Evolutionary conservation across 1,140 invertebrate genomes (phyloP), one percentile per base, ranked within the genome.

Genomic region (Atopsyche davidsoni): DNA sequence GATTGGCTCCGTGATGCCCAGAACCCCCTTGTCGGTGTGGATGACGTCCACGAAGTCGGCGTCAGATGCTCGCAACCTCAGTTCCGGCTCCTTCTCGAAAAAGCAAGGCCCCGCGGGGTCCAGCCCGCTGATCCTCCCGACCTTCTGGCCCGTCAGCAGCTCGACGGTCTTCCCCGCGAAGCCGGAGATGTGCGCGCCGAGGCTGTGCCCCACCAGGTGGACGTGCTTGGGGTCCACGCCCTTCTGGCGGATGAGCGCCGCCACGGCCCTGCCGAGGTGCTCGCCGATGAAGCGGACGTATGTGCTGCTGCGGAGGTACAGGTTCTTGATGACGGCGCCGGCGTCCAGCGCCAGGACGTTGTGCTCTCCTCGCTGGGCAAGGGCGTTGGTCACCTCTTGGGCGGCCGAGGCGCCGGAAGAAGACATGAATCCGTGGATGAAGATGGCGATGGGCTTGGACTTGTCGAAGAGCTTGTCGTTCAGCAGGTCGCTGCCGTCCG

Each of bases 51-150:
- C 79, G 39, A 79, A 81, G n/a, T 67, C 64, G 2, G 79, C 79
- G 65, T 81, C 79, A 24, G 54, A 63, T 14, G 61, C 59, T 22
- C 72, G 68, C 0, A 82, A 58, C 16, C 81, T 72, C 21, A 77
- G 69, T 9, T 76, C 64, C 0, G 62, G 46, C 9, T 72, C 65
- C 4, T 73, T 65, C 13, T 71, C 62, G 46, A 72, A 75, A 59
- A 85, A 83, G 31, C 76, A 70, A 1, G 83, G 79, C 28, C 79
- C 75, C 1, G 86, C 84, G 9, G 85, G 83, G 65, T 89, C 86
- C 59, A 89, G 63, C 9, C 78, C 84, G 11, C 80, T 80, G 35
- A 86, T 83, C 6, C 68, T 64, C 0, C 66, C 64, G 2, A 77
- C 13, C 0, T 46, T 51, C 18, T 62, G 47, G 0, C 64, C 66